Conservation (phyloP, 2,797 vertebrate genomes). For the Molossus molossus region DNA sequence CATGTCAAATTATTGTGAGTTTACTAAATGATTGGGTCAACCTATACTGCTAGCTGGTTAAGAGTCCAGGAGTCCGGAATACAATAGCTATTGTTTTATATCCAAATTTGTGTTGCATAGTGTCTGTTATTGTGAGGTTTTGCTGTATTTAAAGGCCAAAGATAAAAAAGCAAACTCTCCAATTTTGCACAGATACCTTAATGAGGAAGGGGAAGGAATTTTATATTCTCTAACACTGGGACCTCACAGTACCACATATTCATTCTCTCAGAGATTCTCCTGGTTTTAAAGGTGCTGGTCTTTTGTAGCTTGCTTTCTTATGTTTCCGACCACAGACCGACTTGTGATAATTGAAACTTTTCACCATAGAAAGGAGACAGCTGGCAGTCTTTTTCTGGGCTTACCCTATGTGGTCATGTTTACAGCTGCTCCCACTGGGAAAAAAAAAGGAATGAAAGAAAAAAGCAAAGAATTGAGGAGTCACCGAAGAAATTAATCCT, state of each 20-base stretch:
- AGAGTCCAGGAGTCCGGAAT: background rate
- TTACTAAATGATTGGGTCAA: background rate
- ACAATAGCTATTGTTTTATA: background rate
- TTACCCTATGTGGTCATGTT: constrained; percentile 53
- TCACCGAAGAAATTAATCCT: constrained; percentile 17
- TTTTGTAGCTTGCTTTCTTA: constrained; percentile 52
- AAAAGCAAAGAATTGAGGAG: background rate
- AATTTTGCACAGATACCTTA: background rate
- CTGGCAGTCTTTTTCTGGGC: constrained; percentile 71
- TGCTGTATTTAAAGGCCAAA: background rate
- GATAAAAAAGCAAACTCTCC: constrained; percentile 38
- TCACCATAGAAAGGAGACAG: constrained; percentile 72
- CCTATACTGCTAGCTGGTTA: background rate
- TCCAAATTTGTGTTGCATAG: background rate
- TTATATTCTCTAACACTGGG: background rate
- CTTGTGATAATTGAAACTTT: constrained; percentile 73
- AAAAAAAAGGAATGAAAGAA: background rate
- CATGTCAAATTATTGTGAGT: background rate
- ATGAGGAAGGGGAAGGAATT: background rate
- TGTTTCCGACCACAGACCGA: constrained; percentile 55
- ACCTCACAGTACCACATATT: background rate
- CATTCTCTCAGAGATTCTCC: background rate
- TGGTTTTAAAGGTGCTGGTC: background rate
- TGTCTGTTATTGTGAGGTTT: background rate
- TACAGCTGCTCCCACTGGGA: constrained; percentile 62